Evolutionary conservation across 2,797 vertebrate species (phyloP).

Genomic region (Mormyrus proboscirostris): DNA sequence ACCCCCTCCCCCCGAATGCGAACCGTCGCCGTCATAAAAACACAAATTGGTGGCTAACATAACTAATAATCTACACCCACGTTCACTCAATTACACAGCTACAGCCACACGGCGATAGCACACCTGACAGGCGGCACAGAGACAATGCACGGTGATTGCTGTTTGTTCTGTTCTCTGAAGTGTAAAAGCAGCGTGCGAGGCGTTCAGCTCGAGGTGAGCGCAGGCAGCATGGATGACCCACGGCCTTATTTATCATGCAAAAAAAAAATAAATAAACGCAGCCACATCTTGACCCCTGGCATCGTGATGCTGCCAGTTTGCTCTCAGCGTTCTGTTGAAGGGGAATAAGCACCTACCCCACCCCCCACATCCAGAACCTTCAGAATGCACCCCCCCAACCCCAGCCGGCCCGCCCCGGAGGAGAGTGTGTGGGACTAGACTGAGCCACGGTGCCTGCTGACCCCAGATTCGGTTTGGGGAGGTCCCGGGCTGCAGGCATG

Average conservation of each 20-base stretch:
- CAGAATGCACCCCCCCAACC: neutral
- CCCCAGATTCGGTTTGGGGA: slow-evolving; percentile 48
- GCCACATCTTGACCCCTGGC: slow-evolving; percentile 37
- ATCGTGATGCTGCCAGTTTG: slow-evolving; percentile 38
- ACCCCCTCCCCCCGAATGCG: neutral
- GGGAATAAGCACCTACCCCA: slow-evolving; percentile 31
- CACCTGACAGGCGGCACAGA: neutral
- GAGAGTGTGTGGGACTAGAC: slow-evolving; percentile 1
- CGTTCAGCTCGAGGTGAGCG: neutral
- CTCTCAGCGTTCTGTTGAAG: slow-evolving; percentile 43
- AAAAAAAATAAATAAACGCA: neutral
- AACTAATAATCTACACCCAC: neutral
- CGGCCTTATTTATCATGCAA: neutral
- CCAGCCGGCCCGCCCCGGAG: slow-evolving; percentile 36
- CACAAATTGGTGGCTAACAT: neutral
- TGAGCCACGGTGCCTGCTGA: slow-evolving; percentile 45
- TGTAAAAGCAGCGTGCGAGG: neutral
- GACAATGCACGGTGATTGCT: neutral
- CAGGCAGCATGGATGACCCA: neutral
- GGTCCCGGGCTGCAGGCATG: slow-evolving; percentile 45
- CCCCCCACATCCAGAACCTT: slow-evolving; percentile 26
- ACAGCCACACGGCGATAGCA: neutral
- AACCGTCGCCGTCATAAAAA: neutral
- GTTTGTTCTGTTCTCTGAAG: neutral
- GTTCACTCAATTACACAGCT: neutral